phyloP scores from a whole-genome alignment of 2,888 invertebrate genomes.

The Gastracanthus pulcherrimus region DNA sequence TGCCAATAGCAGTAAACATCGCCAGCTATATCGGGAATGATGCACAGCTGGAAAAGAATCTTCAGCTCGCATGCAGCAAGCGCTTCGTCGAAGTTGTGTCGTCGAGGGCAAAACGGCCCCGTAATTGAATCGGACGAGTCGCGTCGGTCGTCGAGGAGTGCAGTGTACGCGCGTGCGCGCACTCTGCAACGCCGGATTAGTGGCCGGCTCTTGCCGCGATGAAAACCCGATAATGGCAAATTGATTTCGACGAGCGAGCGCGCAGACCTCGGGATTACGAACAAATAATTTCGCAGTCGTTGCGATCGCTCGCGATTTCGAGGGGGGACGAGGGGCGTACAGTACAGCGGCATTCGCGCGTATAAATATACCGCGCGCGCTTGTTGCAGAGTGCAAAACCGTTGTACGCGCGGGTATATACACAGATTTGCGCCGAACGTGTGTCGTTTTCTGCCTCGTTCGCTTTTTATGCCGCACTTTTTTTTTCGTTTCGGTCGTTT shows the following conservation, averaged over 20 bases:
- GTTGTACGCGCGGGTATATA: too few relatives aligned
- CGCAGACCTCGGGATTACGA: constrained; percentile 34
- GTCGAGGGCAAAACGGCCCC: constrained; percentile 8
- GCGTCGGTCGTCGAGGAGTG: not conserved
- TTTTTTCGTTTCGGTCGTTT: not conserved
- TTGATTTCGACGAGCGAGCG: constrained; percentile 13
- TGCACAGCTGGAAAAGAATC: too few relatives aligned
- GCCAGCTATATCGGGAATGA: too few relatives aligned
- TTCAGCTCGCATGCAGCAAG: too few relatives aligned
- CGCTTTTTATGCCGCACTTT: too few relatives aligned
- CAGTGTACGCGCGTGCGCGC: not conserved
- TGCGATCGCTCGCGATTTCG: constrained; percentile 28
- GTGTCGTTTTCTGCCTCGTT: not conserved
- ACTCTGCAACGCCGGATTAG: constrained; percentile 41
- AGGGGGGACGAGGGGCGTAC: too few relatives aligned
- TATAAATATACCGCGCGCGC: not conserved
- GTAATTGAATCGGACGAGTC: constrained; percentile 42
- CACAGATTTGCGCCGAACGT: not conserved
- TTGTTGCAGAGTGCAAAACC: too few relatives aligned
- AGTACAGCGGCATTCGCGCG: too few relatives aligned
- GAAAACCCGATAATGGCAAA: constrained; percentile 41
- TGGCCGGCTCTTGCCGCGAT: constrained; percentile 22
- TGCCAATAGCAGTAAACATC: too few relatives aligned
- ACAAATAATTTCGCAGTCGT: constrained; percentile 34
- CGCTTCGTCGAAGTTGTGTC: too few relatives aligned